Evolutionary conservation across 2,797 vertebrate species (phyloP).

Genomic region (Artibeus lituratus): DNA sequence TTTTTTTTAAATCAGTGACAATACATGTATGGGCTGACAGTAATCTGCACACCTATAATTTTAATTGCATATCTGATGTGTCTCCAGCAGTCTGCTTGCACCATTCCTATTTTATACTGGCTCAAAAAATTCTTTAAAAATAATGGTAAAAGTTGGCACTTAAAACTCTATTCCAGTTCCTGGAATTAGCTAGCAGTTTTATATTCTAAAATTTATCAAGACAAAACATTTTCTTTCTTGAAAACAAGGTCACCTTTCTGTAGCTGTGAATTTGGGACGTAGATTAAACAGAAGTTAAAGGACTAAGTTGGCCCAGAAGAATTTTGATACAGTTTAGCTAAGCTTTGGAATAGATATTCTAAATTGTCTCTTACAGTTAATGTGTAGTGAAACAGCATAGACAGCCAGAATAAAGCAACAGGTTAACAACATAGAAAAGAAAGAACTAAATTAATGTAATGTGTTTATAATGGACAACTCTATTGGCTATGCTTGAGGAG

Average conservation of each 20-base stretch:
- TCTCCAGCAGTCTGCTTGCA: neutral
- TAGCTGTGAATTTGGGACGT: neutral
- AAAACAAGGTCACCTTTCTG: neutral
- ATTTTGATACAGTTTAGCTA: neutral
- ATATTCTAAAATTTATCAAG: neutral
- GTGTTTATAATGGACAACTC: neutral
- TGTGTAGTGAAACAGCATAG: neutral
- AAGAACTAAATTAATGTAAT: neutral
- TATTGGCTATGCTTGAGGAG: neutral
- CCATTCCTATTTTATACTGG: neutral
- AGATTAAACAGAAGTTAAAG: neutral
- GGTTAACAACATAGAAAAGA: neutral
- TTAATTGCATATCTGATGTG: conserved; percentile 20
- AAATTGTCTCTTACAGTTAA: neutral
- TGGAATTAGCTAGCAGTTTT: conserved; percentile 1
- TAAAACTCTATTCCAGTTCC: neutral
- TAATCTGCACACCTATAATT: neutral
- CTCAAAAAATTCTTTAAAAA: conserved; percentile 33
- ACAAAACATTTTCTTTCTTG: neutral
- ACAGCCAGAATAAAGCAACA: neutral
- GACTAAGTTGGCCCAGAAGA: neutral
- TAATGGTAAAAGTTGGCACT: neutral
- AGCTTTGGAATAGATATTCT: neutral
- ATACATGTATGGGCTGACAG: neutral
- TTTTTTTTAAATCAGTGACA: neutral